Conservation (phyloP, 1,140 invertebrate genomes). For the Pogonus chalceus region DNA sequence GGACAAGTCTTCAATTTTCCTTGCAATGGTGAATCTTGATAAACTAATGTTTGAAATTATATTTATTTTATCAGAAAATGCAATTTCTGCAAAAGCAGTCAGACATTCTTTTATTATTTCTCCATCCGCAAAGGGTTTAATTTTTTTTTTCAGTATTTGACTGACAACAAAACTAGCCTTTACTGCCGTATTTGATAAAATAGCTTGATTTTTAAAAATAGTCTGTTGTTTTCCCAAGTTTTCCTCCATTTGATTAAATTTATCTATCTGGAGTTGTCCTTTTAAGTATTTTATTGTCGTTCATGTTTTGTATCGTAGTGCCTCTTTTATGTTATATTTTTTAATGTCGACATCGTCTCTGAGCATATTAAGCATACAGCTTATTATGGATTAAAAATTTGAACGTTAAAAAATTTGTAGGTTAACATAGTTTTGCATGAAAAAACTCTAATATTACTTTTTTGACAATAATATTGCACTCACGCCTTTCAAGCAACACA, state of each 20-base stretch:
- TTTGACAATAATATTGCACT: constrained; percentile 13
- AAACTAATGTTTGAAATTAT: no score
- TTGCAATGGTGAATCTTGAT: constrained; percentile 10
- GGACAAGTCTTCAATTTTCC: no score
- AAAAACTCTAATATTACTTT: constrained; percentile 14
- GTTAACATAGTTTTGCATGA: constrained; percentile 11
- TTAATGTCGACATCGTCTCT: no score
- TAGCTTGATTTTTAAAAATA: constrained; percentile 10
- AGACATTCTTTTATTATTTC: constrained; percentile 30
- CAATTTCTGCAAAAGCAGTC: constrained; percentile 23
- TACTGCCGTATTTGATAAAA: constrained; percentile 9
- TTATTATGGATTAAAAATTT: constrained; percentile 9
- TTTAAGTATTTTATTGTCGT: constrained; percentile 15
- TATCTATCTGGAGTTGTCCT: constrained; percentile 15
- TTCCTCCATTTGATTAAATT: constrained; percentile 13
- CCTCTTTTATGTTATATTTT: not conserved
- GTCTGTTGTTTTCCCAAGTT: constrained; percentile 4
- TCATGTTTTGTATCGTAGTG: constrained; percentile 12
- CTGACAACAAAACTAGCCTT: constrained; percentile 8
- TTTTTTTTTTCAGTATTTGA: constrained; percentile 15
- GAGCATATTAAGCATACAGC: no score
- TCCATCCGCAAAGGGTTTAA: constrained; percentile 20
- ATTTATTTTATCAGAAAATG: constrained; percentile 24
- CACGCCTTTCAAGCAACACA: constrained; percentile 13
- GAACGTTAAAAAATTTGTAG: constrained; percentile 12